Base-by-base conservation (phyloP, 2,797 vertebrate species). In the Poliocrania exsul region DNA sequence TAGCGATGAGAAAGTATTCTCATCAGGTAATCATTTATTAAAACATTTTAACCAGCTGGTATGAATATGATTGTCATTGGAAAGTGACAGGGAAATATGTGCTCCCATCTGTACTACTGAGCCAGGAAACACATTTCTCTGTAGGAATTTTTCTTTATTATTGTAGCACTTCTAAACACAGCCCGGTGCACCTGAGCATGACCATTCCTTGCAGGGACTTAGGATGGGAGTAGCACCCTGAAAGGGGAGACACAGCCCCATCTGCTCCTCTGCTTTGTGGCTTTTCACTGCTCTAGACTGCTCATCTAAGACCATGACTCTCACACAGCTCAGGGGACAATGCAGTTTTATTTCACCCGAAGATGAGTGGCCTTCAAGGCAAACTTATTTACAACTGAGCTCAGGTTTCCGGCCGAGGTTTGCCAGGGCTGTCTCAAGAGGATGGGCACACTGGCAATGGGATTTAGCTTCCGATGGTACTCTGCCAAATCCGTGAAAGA, bases 401-500 rank as follows among this genome's bases (percentile, higher is more conserved):
- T 81, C 66, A 51, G 83, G 78, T 72, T 81, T 79, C 47, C 0
- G 0, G 56, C 70, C 58, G 54, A 31, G 51, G 35, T 54, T 90
- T 94, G 73, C 78, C 95, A 89, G 88, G 3, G 8, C 40, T 2
- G 11, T 75, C 88, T 90, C 81, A 2, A 54, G 90, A 69, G 79
- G 16, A 47, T 2, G 46, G 87, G 35, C 53, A 13, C 31, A 0
- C 2, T 90, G 91, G 90, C 89, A 90, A 49, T 4, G 1, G 54
- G 81, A 61, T 74, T 86, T 62, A n/a, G 79, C 66, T 88, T 57
- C 62, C 6, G 16, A 11, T 69, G 70, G 21, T 93, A 69, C 53
- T 66, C 50, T 95, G 96, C 94, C 85, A 94, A 93, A 88, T 94
- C 86, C 65, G 31, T 50, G 88, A 58, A 87, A 92, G 60, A 87